Evolutionary conservation across 2,797 vertebrate species (phyloP), one percentile per base, ranked within the genome.

Genomic region (Graptemys geographica): DNA sequence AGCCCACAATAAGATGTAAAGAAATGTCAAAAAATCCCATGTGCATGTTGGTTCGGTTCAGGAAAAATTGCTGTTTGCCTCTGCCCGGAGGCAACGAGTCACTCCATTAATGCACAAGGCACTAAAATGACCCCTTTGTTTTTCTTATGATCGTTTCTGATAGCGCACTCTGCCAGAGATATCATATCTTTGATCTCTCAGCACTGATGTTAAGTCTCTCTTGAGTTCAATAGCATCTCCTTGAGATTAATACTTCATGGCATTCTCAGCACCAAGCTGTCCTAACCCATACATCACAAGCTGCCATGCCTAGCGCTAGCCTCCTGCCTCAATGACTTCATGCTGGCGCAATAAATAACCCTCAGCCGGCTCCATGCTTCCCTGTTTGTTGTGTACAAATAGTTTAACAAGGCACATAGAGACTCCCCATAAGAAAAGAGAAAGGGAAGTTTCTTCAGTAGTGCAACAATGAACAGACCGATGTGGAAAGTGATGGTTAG

Each of bases 251-350:
- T 98, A 95, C 98, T 98, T 95, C 92, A 6, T 98, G 98, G 98
- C 98, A 97, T 96, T 82, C 94, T 98, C 95, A 87, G 98, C 98
- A 98, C 98, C 97, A 93, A 86, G 94, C 98, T 98, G 98, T 99
- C 99, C 98, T 98, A 98, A 98, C 98, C 97, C 97, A 98, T 98
- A 97, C 92, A 98, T 98, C 98, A 98, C 96, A 69, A 97, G 94
- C 97, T 97, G 98, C 98, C 98, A 98, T 85, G 95, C 95, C 96
- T 96, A 96, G 97, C 98, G 96, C 98, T 97, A 94, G 95, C 97
- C 97, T 98, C 96, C 97, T 98, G 98, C 98, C 98, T 98, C 93
- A 4, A 28, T 95, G 95, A 90, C 95, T 97, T 78, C 86, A 15
- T 21, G 3, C 94, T 83, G 95, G 95, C 96, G 87, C 94, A 80